Percentiles rank a stretch among this genome's conserved stretches.
phyloP scores from a whole-genome alignment of 2,888 invertebrate genomes.

The Tethea ocularis region DNA sequence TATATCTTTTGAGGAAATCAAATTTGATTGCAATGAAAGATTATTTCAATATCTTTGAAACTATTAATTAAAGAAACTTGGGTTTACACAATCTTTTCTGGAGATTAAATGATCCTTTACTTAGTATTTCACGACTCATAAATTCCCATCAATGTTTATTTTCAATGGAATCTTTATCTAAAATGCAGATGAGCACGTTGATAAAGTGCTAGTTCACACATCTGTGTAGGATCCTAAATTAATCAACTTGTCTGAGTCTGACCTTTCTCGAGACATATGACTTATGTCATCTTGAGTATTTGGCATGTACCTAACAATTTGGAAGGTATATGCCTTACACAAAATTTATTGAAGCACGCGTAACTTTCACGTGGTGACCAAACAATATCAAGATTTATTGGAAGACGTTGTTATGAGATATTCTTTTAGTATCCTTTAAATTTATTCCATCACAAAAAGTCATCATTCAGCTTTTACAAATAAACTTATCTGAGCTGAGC shows the following conservation, averaged over 20 bases:
- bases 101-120: too few relatives aligned
- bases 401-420: too few relatives aligned
- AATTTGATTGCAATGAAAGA: too few relatives aligned
- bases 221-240: slow-evolving; percentile 29
- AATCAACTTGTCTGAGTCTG: slow-evolving; percentile 36
- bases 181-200: slow-evolving; percentile 20
- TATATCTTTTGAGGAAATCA: too few relatives aligned
- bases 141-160: slow-evolving; percentile 1
- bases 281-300: slow-evolving; percentile 17
- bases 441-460: background rate
- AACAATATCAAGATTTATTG: too few relatives aligned
- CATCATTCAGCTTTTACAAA: background rate
- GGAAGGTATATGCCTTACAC: background rate
- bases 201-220: slow-evolving; percentile 23
- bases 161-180: slow-evolving; percentile 17
- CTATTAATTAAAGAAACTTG: too few relatives aligned
- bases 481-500: background rate
- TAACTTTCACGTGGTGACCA: background rate
- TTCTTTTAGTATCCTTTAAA: too few relatives aligned
- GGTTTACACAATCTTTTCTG: too few relatives aligned
- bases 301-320: background rate
- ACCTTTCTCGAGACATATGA: slow-evolving; percentile 34
- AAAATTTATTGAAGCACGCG: background rate
- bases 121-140: background rate
- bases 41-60: too few relatives aligned